Evolutionary conservation across 2,113 vertebrate genomes (phyloP).

Genomic region (Petrocephalus zakoni): DNA sequence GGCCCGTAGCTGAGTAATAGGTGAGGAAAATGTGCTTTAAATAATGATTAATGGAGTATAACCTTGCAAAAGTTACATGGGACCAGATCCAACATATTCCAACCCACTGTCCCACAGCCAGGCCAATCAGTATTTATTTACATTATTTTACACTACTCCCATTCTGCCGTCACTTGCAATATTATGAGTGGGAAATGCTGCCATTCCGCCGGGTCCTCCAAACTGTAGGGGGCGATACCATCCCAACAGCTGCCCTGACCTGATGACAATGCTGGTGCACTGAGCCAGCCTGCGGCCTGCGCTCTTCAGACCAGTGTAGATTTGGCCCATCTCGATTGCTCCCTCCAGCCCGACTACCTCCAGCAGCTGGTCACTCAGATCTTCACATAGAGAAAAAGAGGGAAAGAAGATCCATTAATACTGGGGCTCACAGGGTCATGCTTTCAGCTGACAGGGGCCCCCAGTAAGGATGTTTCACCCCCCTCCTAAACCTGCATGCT

Average conservation of each 20-base stretch:
- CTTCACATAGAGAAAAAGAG: conserved; percentile 51
- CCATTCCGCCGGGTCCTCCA: background rate
- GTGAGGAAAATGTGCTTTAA: conserved; percentile 19
- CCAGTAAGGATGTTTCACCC: too few relatives aligned
- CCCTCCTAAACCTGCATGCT: background rate
- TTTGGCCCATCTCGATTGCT: conserved; percentile 95
- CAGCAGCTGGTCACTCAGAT: conserved; percentile 84
- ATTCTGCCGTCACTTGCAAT: background rate
- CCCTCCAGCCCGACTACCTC: conserved; percentile 93
- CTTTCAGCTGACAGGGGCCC: background rate
- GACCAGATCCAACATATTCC: background rate
- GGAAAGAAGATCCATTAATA: background rate
- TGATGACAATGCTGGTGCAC: conserved; percentile 81
- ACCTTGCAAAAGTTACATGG: conserved; percentile 18
- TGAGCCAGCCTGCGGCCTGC: conserved; percentile 86
- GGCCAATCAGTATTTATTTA: background rate
- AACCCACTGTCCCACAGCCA: background rate
- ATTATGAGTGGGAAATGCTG: background rate
- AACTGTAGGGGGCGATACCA: background rate
- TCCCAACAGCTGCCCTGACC: conserved; percentile 53
- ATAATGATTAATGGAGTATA: conserved; percentile 28
- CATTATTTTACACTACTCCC: background rate
- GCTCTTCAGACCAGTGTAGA: conserved; percentile 94
- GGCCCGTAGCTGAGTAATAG: conserved; percentile 18
- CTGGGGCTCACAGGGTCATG: background rate